Evolutionary conservation across 2,888 invertebrate genomes (phyloP).

Genomic region (Drosophila rellima): DNA sequence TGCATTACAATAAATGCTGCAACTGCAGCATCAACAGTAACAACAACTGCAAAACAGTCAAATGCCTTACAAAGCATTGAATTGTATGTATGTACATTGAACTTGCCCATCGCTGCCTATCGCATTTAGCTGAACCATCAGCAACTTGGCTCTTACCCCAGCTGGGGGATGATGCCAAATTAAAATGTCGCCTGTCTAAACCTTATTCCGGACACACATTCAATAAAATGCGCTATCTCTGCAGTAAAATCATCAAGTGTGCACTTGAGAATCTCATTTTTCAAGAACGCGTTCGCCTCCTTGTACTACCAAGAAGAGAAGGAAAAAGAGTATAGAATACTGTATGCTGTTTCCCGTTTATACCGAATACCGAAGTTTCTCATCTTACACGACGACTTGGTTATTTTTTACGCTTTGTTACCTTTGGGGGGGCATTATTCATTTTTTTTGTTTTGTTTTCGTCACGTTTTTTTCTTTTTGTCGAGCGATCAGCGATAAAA

Average conservation of each 20-base stretch:
- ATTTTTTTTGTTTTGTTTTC: slow-evolving; percentile 66
- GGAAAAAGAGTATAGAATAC: slow-evolving; percentile 3
- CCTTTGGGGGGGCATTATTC: slow-evolving; percentile 42
- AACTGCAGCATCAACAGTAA: slow-evolving; percentile 24
- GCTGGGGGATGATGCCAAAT: slow-evolving; percentile 25
- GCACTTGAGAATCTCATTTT: slow-evolving; percentile 57
- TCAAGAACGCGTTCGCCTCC: slow-evolving; percentile 43
- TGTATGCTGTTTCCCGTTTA: not conserved
- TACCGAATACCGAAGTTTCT: slow-evolving; percentile 18
- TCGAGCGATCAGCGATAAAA: slow-evolving; percentile 59
- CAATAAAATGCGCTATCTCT: slow-evolving; percentile 63
- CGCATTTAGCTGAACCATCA: slow-evolving; percentile 45
- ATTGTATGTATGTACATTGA: slow-evolving; percentile 79
- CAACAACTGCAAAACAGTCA: slow-evolving; percentile 14
- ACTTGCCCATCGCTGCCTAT: slow-evolving; percentile 61
- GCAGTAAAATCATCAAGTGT: slow-evolving; percentile 60
- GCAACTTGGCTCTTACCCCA: slow-evolving; percentile 1
- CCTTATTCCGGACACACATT: slow-evolving; percentile 40
- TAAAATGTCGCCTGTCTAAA: slow-evolving; percentile 42
- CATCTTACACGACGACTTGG: slow-evolving; percentile 32
- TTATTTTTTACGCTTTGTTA: slow-evolving; percentile 63
- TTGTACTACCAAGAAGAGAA: slow-evolving; percentile 29
- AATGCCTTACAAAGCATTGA: slow-evolving; percentile 46
- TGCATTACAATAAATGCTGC: slow-evolving; percentile 49
- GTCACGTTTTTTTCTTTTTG: slow-evolving; percentile 67